Percentiles rank a stretch among this genome's conserved stretches.
Conservation (phyloP, 2,888 invertebrate species). For the Cephonodes hylas region DNA sequence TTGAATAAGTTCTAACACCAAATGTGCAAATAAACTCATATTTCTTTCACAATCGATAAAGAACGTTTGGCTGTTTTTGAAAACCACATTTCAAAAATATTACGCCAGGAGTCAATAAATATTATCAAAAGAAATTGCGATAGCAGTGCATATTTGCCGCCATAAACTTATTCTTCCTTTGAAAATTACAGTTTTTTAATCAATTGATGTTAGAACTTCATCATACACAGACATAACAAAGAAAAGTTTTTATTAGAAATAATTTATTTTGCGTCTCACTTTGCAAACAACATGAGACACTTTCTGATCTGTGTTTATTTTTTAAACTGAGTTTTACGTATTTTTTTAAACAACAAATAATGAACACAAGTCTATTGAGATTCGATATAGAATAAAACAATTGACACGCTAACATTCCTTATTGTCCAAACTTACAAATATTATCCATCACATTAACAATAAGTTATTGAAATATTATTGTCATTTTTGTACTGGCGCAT, state of each 20-base stretch:
- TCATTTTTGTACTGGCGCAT: slow-evolving; percentile 20
- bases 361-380: background rate
- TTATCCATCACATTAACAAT: background rate
- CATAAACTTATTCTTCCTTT: background rate
- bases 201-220: background rate
- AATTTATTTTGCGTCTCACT: background rate
- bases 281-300: background rate
- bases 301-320: background rate
- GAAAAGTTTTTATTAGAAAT: background rate
- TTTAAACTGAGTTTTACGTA: background rate
- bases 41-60: background rate
- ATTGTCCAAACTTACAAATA: background rate
- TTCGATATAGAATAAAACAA: background rate
- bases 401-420: background rate
- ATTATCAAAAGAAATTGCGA: background rate
- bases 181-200: background rate
- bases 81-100: too few species aligned
- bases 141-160: background rate
- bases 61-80: background rate
- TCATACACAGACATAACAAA: background rate
- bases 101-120: too few species aligned
- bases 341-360: background rate
- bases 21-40: background rate
- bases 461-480: slow-evolving; percentile 55
- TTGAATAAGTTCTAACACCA: slow-evolving; percentile 18